phyloP scores from a whole-genome alignment of 2,888 invertebrate genomes.

The Hypomecis punctinalis region DNA sequence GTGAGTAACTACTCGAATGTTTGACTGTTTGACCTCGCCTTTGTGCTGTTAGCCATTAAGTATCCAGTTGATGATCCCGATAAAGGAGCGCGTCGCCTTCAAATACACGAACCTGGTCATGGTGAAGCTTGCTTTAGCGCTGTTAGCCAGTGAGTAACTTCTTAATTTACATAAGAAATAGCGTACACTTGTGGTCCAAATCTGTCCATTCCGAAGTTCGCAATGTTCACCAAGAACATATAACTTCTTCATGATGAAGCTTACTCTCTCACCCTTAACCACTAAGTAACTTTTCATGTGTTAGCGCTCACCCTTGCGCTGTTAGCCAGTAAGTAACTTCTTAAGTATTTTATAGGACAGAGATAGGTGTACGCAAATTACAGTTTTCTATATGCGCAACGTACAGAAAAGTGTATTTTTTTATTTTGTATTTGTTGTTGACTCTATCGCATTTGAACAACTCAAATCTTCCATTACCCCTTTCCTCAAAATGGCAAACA shows the following conservation, averaged over 20 bases:
- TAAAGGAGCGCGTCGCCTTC: slow-evolving; percentile 91
- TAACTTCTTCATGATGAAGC: slow-evolving; percentile 90
- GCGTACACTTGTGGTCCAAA: too few relatives aligned
- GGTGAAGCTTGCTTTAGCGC: slow-evolving; percentile 90
- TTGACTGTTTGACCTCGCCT: not conserved
- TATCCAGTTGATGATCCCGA: slow-evolving; percentile 94
- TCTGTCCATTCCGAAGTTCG: slow-evolving; percentile 92
- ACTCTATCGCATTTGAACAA: too few relatives aligned
- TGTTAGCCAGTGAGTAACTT: slow-evolving; percentile 66
- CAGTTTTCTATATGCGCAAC: too few relatives aligned
- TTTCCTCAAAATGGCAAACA: too few relatives aligned
- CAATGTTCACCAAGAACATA: slow-evolving; percentile 94
- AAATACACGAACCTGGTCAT: slow-evolving; percentile 91
- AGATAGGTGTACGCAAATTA: too few relatives aligned
- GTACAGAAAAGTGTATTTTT: too few relatives aligned
- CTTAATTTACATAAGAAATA: too few relatives aligned
- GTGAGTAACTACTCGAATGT: not conserved
- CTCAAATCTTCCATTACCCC: too few relatives aligned
- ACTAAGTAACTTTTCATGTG: not conserved
- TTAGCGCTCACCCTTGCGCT: too few relatives aligned
- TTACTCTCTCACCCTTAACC: slow-evolving; percentile 88
- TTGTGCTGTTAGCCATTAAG: not conserved
- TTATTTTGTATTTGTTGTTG: too few relatives aligned
- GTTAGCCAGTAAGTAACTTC: too few relatives aligned
- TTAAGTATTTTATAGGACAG: too few relatives aligned